Evolutionary conservation across 2,888 invertebrate species (phyloP), one percentile per base, ranked within the genome.

Genomic region (Dyspetes luteomarginatus): DNA sequence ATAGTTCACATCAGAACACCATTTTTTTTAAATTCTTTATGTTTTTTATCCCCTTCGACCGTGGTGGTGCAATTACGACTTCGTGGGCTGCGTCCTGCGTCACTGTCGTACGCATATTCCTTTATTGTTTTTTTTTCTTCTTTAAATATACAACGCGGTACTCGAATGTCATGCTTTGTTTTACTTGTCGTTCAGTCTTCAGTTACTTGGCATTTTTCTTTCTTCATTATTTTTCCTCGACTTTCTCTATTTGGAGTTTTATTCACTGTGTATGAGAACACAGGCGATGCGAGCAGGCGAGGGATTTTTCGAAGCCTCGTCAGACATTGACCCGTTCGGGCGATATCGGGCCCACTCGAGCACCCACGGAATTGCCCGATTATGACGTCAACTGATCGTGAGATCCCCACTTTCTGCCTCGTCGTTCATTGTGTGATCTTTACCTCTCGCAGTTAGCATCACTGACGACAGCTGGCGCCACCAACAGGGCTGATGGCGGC

Each of bases 271-370:
- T 84, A 94, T 90, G 92, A 91, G 91, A 92, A 92, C 87, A 52
- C 55, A 88, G 92, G 92, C 92, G 93, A 92, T 91, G 91, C 93
- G 72, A 93, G 93, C 92, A 92, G 92, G 91, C 93, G 93, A 93
- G 93, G 93, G 93, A 93, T 93, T 93, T 93, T 93, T 93, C 92
- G 93, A 92, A 92, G 93, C 93, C 91, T 93, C 89, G 93, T 94
- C 95, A 94, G 95, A 94, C 95, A 94, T 94, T 94, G 94, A 94
- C 94, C 93, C 92, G 92, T 94, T 95, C 95, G 95, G 95, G 90
- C 91, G 92, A 91, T 92, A 93, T 95, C 95, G 95, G 93, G 90
- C 93, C n/a, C 93, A 93, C 93, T 93, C 94, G 94, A 93, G 92
- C 90, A 91, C 89, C 93, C 92, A 93, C 93, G 93, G 89, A 89